Percentiles rank a stretch among this genome's conserved stretches.
Conservation (phyloP, 2,113 vertebrate species). For the Willisornis vidua region DNA sequence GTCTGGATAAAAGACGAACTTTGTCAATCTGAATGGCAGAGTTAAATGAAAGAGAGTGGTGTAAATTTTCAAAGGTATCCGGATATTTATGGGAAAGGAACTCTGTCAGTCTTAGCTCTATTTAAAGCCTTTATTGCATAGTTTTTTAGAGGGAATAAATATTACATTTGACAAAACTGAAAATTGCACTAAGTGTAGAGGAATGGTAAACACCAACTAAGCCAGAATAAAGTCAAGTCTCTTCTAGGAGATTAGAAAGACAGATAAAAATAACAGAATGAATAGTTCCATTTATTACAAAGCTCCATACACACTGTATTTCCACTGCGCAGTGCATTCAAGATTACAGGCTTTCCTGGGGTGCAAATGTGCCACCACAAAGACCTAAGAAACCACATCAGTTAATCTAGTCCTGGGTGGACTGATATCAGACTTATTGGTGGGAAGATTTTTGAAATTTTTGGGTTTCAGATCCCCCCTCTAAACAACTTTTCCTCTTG, state of each 20-base stretch:
- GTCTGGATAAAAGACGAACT: not conserved
- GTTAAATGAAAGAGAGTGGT: not conserved
- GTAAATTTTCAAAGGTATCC: not conserved
- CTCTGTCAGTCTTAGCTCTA: not conserved
- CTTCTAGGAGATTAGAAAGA: not conserved
- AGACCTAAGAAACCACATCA: not conserved
- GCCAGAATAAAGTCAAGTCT: not conserved
- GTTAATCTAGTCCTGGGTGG: not conserved
- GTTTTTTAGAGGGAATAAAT: not conserved
- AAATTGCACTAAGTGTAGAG: not conserved
- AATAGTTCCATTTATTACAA: not conserved
- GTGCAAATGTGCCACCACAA: not conserved
- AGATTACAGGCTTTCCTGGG: not conserved
- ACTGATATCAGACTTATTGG: not conserved
- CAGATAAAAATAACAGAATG: not conserved
- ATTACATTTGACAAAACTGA: not conserved
- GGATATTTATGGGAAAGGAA: not conserved
- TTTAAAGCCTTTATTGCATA: not conserved
- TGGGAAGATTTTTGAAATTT: not conserved
- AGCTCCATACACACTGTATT: rapidly evolving
- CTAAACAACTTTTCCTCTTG: not conserved
- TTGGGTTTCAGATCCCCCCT: not conserved
- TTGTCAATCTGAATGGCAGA: not conserved
- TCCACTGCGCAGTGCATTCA: rapidly evolving
- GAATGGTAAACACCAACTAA: not conserved